Evolutionary conservation across 23 tunicate species (phyloP).

Genomic region (Oikopleura albicans): DNA sequence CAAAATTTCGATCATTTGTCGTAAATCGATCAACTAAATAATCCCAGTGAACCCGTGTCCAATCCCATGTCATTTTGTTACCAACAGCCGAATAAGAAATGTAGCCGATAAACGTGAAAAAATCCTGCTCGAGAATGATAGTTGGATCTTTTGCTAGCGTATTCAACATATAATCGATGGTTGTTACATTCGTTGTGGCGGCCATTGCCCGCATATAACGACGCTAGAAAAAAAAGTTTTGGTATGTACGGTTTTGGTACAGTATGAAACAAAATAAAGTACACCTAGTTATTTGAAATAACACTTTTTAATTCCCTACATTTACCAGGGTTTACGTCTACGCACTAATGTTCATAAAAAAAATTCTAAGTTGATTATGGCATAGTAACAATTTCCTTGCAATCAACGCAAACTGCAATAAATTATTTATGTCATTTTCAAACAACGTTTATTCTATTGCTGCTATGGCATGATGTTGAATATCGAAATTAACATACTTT

Average conservation of each 20-base stretch:
- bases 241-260: too few relatives aligned
- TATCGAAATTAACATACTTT: background rate
- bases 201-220: constrained; percentile 12
- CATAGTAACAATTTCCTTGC: too few relatives aligned
- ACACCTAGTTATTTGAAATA: too few relatives aligned
- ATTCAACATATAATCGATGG: constrained; percentile 2
- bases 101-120: constrained; percentile 66
- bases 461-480: too few relatives aligned
- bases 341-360: too few relatives aligned
- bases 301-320: too few relatives aligned
- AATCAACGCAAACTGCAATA: too few relatives aligned
- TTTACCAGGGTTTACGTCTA: too few relatives aligned
- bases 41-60: constrained; percentile 84
- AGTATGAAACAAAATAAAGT: too few relatives aligned
- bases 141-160: constrained; percentile 23
- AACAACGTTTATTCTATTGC: too few relatives aligned
- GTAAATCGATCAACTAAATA: constrained; percentile 43
- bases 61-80: constrained; percentile 82
- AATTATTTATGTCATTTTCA: too few relatives aligned
- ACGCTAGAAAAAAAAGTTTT: background rate
- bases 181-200: background rate
- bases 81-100: constrained; percentile 61
- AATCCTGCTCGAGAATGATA: constrained; percentile 57
- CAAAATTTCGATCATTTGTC: constrained; percentile 52
- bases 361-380: too few relatives aligned